These are phyloP conservation scores for Catharus bicknelli DNA, from an alignment of 2,113 vertebrate species.

Conservation along the genomic window DNA sequence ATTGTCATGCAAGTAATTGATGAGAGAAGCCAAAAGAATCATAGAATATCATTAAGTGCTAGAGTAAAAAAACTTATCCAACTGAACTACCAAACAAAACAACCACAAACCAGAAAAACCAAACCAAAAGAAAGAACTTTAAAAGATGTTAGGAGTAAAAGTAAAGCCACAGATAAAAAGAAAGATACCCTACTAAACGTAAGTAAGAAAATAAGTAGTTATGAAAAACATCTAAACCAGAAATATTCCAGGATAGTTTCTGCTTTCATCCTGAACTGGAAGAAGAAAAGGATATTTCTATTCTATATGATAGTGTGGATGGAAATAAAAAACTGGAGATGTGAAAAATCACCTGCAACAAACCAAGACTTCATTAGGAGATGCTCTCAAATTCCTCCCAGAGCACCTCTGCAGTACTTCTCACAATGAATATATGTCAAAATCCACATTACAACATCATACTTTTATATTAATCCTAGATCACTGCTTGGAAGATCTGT, in stretches of 20 bases:
- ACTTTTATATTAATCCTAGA: not conserved
- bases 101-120: not conserved
- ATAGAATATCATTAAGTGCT: not conserved
- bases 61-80: not conserved
- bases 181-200: not conserved
- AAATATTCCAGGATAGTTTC: not conserved
- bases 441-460: not conserved
- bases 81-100: not conserved
- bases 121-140: not conserved
- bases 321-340: not conserved
- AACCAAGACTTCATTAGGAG: not conserved
- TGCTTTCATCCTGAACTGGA: not conserved
- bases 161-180: not conserved
- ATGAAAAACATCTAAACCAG: accelerated
- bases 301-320: not conserved
- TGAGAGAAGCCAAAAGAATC: not conserved
- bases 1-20: not conserved
- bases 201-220: not conserved
- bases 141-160: not conserved
- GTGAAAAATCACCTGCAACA: not conserved
- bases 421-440: not conserved
- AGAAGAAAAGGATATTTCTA: not conserved
- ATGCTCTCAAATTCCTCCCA: not conserved
- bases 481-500: not conserved
- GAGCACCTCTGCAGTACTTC: not conserved